Evolutionary conservation across 2,888 invertebrate species (phyloP), one percentile per base, ranked within the genome.

Genomic region (Orchestes rusci): DNA sequence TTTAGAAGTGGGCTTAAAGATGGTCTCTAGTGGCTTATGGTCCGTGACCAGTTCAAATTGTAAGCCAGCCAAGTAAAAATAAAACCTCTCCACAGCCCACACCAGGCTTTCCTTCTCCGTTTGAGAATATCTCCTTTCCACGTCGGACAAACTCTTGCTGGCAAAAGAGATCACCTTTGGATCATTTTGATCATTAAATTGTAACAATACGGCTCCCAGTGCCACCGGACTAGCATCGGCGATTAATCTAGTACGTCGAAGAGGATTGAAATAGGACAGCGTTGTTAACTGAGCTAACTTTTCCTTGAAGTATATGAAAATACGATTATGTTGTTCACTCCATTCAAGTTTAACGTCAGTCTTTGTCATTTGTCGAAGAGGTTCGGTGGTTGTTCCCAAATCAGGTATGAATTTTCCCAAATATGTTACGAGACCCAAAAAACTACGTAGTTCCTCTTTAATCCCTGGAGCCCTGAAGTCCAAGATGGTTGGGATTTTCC

Each of bases 21-120:
- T 60, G 7, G 52, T 54, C 37, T 62, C 58, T 18, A 72, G 51
- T 1, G 70, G 67, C 44, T 60, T 58, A 35, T 61, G 60, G 41
- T 62, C 60, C 2, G 56, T 61, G 1, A 59, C 48, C 28, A 63
- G 49, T 10, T 57, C 60, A 2, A 52, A 73, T 3, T 59, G 51
- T 8, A 62, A 46, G 8, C 70, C 71, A 48, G 55, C 60, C 3
- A 70, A 34, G 50, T 66, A 71, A 23, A 59, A 54, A 43, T 66
- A 58, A 52, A 69, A 71, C 44, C 60, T 56, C 43, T 65, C 61
- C 7, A 67, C 61, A 2, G 60, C 28, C 55, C 59, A 70, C 7
- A 69, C 57, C 4, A 69, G 48, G 15, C 64, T 66, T 52, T 63
- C 61, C 38, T 59, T 59, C 49, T 63, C 64, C 1, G 60, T 59